Base-by-base conservation (phyloP, 1,140 invertebrate genomes). In the Nasonia longicornis region DNA sequence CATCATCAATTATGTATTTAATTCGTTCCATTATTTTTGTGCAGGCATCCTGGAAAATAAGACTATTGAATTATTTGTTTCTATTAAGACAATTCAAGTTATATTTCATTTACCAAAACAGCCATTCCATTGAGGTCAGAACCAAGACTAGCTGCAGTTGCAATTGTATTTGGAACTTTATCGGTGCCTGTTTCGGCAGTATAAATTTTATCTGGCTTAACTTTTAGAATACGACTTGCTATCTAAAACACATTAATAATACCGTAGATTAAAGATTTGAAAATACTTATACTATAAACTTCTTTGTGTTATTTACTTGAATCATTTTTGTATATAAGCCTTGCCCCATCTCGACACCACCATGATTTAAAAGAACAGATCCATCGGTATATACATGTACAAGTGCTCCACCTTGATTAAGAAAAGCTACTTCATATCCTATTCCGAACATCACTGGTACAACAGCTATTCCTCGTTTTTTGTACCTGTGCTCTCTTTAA, bases 41-140 rank as follows among this genome's bases (percentile, higher is more conserved):
- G 85, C 97, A 98, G 2, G 97, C 97, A 88, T 96, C 92, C 94
- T 95, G 14, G 38, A 84, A 16, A 38, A 81, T 14, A 70, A 69
- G 52, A 7, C 16, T 8, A 26, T 8, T 64, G 16, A 66, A 8
- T 76, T 66, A 20, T 35, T 64, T 76, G 8, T 69, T 45, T 69
- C 16, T n/a, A n/a, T 72, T 10, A 73, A 2, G 1, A 74, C 20
- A 31, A 75, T 22, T 12, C 26, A 52, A 52, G 48, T 66, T 26
- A 64, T 80, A 87, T 90, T 91, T 88, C 95, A 94, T 85, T 69
- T 81, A 89, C 91, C 86, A 97, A 87, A 67, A 99, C 93, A 52
- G 98, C 98, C 95, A 98, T 97, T 81, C 97, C 97, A 90, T 98
- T 98, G 0, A 98, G 87, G 92, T 98, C 97, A 3, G 97, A 98